A percentile compares a stretch with the other conserved stretches of the same genome.
Evolutionary conservation across 2,888 invertebrate species (phyloP).

Genomic region (Periphyllus acericola): DNA sequence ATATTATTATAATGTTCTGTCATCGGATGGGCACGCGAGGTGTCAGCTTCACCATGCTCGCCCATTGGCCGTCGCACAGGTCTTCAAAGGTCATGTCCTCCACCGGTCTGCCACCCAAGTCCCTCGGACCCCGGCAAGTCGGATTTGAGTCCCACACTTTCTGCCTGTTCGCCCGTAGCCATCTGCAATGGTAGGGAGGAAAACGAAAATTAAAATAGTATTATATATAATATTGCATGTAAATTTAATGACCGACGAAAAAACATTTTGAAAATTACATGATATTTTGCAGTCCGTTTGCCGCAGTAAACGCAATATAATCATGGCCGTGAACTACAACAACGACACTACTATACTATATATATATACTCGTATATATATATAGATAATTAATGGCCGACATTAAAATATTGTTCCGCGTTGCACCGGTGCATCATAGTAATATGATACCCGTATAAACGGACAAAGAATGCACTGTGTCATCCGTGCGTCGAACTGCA

Average conservation of each 20-base stretch:
- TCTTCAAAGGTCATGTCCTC: constrained; percentile 78
- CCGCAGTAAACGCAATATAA: neutral
- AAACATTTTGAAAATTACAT: neutral
- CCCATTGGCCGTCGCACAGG: constrained; percentile 82
- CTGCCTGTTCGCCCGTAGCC: constrained; percentile 75
- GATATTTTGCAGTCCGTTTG: neutral
- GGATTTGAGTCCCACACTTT: constrained; percentile 79
- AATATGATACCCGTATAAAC: neutral
- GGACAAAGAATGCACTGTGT: neutral
- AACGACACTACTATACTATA: too few relatives aligned
- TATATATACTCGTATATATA: too few relatives aligned
- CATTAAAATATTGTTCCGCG: neutral
- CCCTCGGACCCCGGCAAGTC: constrained; percentile 78
- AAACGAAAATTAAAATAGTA: too few relatives aligned
- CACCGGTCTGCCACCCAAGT: constrained; percentile 76
- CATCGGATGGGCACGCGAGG: constrained; percentile 73
- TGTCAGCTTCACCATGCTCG: constrained; percentile 78
- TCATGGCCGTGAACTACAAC: too few relatives aligned
- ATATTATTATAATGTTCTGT: neutral
- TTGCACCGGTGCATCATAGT: neutral
- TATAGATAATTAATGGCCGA: neutral
- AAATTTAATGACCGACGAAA: neutral
- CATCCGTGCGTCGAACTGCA: neutral
- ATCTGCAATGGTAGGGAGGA: constrained; percentile 68
- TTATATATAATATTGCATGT: too few relatives aligned